These are phyloP conservation scores for Serinus canaria DNA, from an alignment of 2,113 vertebrate species.

Conservation along the genomic window DNA sequence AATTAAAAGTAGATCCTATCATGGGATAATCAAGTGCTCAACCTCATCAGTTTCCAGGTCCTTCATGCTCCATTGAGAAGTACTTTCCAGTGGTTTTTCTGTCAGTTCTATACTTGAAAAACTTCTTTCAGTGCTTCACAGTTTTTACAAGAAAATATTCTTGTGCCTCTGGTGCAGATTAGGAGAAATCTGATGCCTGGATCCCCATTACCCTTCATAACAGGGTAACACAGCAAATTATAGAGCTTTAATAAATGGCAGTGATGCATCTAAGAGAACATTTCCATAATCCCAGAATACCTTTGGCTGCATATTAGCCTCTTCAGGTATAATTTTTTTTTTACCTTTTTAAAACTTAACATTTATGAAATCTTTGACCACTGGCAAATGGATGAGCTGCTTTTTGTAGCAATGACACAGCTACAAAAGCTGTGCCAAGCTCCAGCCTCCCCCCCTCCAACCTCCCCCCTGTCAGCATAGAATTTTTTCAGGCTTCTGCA, in stretches of 20 bases:
- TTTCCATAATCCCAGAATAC: conserved; percentile 72
- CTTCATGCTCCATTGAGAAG: conserved; percentile 47
- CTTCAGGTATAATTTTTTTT: conserved; percentile 59
- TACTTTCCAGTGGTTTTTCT: conserved; percentile 33
- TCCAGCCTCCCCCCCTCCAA: neutral
- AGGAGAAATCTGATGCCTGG: conserved; percentile 64
- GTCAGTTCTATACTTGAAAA: conserved; percentile 62
- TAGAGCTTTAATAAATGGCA: conserved; percentile 72
- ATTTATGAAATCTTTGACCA: conserved; percentile 52
- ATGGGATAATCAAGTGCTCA: conserved; percentile 20
- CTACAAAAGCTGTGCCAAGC: neutral
- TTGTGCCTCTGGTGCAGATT: conserved; percentile 32
- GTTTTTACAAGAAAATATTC: conserved; percentile 65
- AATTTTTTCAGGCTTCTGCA: conserved; percentile 56
- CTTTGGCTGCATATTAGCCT: conserved; percentile 60
- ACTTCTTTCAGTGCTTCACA: conserved; percentile 48
- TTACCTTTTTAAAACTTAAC: conserved; percentile 62
- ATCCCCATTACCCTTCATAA: conserved; percentile 68
- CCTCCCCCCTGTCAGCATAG: neutral
- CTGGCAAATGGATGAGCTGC: conserved; percentile 29
- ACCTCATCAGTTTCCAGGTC: conserved; percentile 60
- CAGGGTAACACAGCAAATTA: conserved; percentile 66
- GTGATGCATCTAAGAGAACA: conserved; percentile 50
- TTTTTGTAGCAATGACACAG: conserved; percentile 14
- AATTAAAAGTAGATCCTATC: conserved; percentile 46